Evolutionary conservation across 1,140 invertebrate genomes (phyloP), one percentile per base, ranked within the genome.

Genomic region (Drosophila pruinosa): DNA sequence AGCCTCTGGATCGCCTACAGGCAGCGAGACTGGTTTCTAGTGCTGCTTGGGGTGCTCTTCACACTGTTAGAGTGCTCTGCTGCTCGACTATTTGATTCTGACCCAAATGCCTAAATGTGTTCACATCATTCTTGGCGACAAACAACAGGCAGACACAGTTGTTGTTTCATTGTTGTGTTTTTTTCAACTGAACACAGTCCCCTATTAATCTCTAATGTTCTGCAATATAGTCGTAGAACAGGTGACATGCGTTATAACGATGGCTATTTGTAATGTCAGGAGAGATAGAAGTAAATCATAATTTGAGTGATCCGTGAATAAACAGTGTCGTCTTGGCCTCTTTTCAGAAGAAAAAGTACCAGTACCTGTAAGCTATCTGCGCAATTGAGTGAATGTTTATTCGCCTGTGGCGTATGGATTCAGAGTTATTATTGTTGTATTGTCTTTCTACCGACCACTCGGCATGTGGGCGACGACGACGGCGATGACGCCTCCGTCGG

Each of bases 81-180:
- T 24, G 43, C 19, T 47, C 4, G 19, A 47, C 43, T 47, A 81
- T 85, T 69, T 76, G 72, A 80, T 76, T 83, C 50, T 80, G 85
- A 86, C 81, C 80, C 53, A 83, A 85, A 83, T 86, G 61, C 17
- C 31, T 45, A 59, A 80, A 79, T 64, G 80, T 79, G 47, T 75
- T 64, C 41, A 71, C 72, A 72, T 83, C 72, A 75, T 58, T 85
- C 74, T 47, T 26, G 62, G 59, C 54, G 50, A 67, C 38, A 19
- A 57, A n/a, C 47, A 68, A n/a, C 43, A 64, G 47, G 50, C 41
- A 47, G 24, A 57, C 7, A 5, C 38, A n/a, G n/a, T n/a, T n/a
- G n/a, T n/a, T n/a, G n/a, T n/a, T n/a, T n/a, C n/a, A n/a, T n/a
- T n/a, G n/a, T 28, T 31, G n/a, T 70, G 52, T 70, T 62, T 26